Evolutionary conservation across 1,140 invertebrate species (phyloP), one percentile per base, ranked within the genome.

Genomic region (Drosophila micromelanica): DNA sequence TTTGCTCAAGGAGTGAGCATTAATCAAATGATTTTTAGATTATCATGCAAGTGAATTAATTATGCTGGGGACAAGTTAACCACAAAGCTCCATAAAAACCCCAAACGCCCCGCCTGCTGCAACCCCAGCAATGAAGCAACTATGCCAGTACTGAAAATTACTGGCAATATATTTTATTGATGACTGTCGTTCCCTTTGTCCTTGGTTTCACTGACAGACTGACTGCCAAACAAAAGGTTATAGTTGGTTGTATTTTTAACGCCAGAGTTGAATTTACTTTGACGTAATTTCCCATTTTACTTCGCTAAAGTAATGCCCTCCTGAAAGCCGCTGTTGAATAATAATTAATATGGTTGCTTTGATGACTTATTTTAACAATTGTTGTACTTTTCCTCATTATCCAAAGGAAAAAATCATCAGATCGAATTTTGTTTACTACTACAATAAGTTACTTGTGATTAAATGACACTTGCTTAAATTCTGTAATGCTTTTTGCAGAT

Each of bases 11-110:
- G 20, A 56, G 42, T 51, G 42, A 49, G 45, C 71, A 87, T 78
- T 86, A 86, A 87, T 86, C 78, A 86, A 86, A 87, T 87, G 75
- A 76, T 89, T 73, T 86, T 86, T 82, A 76, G 82, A 89, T 86
- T 89, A 89, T 86, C 75, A 87, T 78, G 78, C 78, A 82, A 82
- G 84, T 89, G 82, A 82, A 82, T 86, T 89, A 86, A 86, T 87
- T 87, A 85, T 71, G 81, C 30, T 43, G 30, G 67, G 69, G 68
- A 67, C 69, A 72, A 57, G 27, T 59, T 59, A 52, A 52, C 30
- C 62, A 67, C 52, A 20, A 64, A 64, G 5, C 32, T n/a, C 7
- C 38, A 37, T 5, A 32, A 32, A 57, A 48, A 12, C 32, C 52
- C 5, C 20, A 15, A 20, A 17, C 2, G 3, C 23, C 15, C n/a